These are phyloP conservation scores for Quadriops clusia DNA, from an alignment of 2,888 invertebrate species.

Conservation along the genomic window DNA sequence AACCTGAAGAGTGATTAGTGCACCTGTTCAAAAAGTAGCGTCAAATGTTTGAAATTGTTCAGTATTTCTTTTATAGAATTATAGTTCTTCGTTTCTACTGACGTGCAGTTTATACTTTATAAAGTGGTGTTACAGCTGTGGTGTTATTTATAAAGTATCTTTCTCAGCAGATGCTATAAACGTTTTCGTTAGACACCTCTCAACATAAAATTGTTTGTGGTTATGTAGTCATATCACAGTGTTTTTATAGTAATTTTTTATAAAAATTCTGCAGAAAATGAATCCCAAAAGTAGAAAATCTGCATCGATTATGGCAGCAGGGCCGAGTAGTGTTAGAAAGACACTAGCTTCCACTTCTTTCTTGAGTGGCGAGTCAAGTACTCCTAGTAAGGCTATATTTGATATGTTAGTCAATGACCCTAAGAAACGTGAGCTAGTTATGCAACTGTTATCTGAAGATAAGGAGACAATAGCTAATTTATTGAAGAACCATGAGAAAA, in stretches of 20 bases:
- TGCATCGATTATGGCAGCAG: not conserved
- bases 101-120: too few relatives aligned
- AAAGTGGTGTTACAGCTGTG: too few relatives aligned
- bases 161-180: too few relatives aligned
- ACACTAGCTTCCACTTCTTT: not conserved
- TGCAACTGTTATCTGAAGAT: conserved; percentile 24
- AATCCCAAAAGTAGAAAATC: conserved; percentile 2
- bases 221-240: not conserved
- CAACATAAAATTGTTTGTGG: conserved; percentile 1
- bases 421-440: conserved; percentile 24
- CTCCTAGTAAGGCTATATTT: conserved; percentile 12
- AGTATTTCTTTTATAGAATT: too few relatives aligned
- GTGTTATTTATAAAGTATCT: too few relatives aligned
- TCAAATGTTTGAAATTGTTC: too few relatives aligned
- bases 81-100: too few relatives aligned
- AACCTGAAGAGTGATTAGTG: too few relatives aligned
- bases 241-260: too few relatives aligned
- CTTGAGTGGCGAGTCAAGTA: not conserved
- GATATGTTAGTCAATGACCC: conserved; percentile 24
- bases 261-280: not conserved
- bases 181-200: too few relatives aligned
- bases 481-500: conserved; percentile 11
- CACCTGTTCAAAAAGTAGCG: too few relatives aligned
- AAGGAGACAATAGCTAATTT: conserved; percentile 17
- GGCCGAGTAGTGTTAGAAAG: conserved; percentile 1